phyloP scores from a whole-genome alignment of 2,888 invertebrate genomes.

The Aproaerema taeniolella region DNA sequence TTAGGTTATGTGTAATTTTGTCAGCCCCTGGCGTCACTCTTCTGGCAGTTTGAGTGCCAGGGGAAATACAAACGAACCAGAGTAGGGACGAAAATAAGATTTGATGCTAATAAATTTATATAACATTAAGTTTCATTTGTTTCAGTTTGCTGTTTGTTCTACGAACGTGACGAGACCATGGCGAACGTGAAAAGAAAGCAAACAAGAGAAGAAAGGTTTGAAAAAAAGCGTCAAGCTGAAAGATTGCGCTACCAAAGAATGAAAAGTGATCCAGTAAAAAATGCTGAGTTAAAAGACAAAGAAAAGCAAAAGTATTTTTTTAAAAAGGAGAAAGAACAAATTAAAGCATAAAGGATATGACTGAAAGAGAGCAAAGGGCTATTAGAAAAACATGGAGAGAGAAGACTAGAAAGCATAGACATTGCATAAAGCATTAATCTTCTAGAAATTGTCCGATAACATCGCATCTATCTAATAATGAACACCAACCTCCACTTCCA shows the following conservation, averaged over 20 bases:
- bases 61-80: constrained; percentile 18
- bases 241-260: constrained; percentile 16
- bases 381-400: constrained; percentile 21
- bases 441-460: constrained; percentile 9
- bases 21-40: constrained; percentile 15
- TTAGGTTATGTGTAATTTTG: constrained; percentile 20
- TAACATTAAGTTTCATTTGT: constrained; percentile 8
- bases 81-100: constrained; percentile 16
- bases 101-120: constrained; percentile 14
- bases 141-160: constrained; percentile 19
- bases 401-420: constrained; percentile 17
- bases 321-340: constrained; percentile 16
- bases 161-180: constrained; percentile 15
- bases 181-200: constrained; percentile 16
- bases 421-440: constrained; percentile 16
- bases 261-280: constrained; percentile 16
- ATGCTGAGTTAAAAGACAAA: constrained; percentile 15
- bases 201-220: constrained; percentile 17
- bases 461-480: constrained; percentile 15
- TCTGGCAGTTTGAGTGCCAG: constrained; percentile 16
- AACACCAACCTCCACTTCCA: constrained; percentile 16
- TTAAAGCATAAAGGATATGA: constrained; percentile 17
- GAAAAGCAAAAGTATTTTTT: constrained; percentile 14
- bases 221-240: constrained; percentile 16
- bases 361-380: constrained; percentile 17